These are phyloP conservation scores for Anastrepha ludens DNA, from an alignment of 1,140 invertebrate species.

Conservation along the genomic window DNA sequence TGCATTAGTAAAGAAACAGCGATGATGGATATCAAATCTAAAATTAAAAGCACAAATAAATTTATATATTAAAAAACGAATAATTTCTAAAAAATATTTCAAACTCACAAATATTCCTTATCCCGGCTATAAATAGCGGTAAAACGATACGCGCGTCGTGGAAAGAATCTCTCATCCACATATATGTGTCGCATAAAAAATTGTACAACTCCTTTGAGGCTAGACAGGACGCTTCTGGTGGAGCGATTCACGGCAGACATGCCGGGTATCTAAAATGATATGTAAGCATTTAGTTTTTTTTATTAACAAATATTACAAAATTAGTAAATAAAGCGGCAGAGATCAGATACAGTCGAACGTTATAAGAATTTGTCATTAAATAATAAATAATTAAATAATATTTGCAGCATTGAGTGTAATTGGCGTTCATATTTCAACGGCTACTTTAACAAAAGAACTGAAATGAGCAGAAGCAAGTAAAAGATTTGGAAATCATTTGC, in stretches of 20 bases:
- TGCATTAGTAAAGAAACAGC: conserved; percentile 90
- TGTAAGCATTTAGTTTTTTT: neutral
- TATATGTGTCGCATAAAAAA: conserved; percentile 79
- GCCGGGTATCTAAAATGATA: conserved; percentile 78
- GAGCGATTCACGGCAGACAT: conserved; percentile 78
- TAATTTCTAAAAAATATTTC: conserved; percentile 52
- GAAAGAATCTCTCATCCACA: conserved; percentile 82
- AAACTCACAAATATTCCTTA: conserved; percentile 89
- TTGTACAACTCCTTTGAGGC: conserved; percentile 78
- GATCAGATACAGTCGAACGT: neutral
- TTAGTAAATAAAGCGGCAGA: conserved; percentile 35
- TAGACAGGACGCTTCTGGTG: conserved; percentile 79
- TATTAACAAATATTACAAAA: neutral
- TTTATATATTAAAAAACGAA: conserved; percentile 12
- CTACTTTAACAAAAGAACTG: neutral
- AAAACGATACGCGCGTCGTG: conserved; percentile 82
- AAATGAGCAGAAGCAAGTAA: conserved; percentile 2
- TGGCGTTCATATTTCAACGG: too few species aligned
- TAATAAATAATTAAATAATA: too few species aligned
- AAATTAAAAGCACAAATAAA: conserved; percentile 54
- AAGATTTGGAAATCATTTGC: neutral
- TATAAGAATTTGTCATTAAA: neutral
- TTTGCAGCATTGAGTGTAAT: too few species aligned
- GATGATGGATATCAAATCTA: conserved; percentile 88
- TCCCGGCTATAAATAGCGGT: conserved; percentile 90